Percentiles rank a stretch among this genome's conserved stretches.
phyloP scores from a whole-genome alignment of 2,113 vertebrate species.

The human (Homo sapiens) region GRCh38 chr5:159448501-159449000 shows the following conservation, averaged over 20 bases:
- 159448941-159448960: accelerated
- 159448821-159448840: not conserved
- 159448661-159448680: not conserved
- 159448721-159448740: not conserved
- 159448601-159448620: not conserved
- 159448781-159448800: not conserved
- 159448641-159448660: not conserved
- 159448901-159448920: accelerated
- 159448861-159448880: not conserved
- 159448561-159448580: not conserved
- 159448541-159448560: not conserved
- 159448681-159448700: no score
- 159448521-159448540: not conserved
- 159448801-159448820: not conserved
- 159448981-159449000: not conserved
- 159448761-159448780: not conserved
- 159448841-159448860: not conserved
- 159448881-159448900: not conserved
- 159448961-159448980: no score
- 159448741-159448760: no score
- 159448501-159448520: not conserved
- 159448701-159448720: not conserved
- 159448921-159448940: not conserved
- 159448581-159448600: not conserved
- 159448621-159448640: not conserved